A percentile compares a stretch with the other conserved stretches of the same genome.
Evolutionary conservation across 2,888 invertebrate genomes (phyloP).

Genomic region (Brachyopa scutellaris): DNA sequence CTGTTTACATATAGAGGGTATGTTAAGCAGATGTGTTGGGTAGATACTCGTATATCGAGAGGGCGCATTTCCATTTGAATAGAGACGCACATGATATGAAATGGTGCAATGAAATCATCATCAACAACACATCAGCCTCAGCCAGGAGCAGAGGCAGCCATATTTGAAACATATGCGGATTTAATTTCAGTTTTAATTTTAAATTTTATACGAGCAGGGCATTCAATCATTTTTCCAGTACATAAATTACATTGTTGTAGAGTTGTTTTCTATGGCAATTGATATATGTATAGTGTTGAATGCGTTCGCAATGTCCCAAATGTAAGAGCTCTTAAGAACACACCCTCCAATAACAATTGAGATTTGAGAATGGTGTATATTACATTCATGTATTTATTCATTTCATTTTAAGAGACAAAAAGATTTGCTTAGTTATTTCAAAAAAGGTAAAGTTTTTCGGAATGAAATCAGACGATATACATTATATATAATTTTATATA

Average conservation of each 20-base stretch:
- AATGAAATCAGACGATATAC: too few species aligned
- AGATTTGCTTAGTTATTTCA: too few species aligned
- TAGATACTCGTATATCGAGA: conserved; percentile 1
- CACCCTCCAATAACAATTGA: conserved; percentile 22
- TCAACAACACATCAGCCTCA: not conserved
- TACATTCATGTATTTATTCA: conserved; percentile 2
- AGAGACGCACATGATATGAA: conserved; percentile 41
- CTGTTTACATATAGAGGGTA: conserved; percentile 12
- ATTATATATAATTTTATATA: too few species aligned
- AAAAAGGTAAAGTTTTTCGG: too few species aligned
- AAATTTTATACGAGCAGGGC: conserved; percentile 39
- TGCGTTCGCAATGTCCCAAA: conserved; percentile 23
- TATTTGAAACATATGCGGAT: conserved; percentile 64
- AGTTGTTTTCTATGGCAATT: conserved; percentile 59
- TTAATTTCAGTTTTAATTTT: conserved; percentile 54
- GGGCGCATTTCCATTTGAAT: conserved; percentile 54
- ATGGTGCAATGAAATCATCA: conserved; percentile 53
- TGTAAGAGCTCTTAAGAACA: not conserved
- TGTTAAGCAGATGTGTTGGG: conserved; percentile 65
- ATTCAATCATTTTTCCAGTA: conserved; percentile 59
- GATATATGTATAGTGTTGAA: conserved; percentile 57
- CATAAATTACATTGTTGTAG: conserved; percentile 66
- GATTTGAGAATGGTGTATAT: conserved; percentile 19
- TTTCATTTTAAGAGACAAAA: too few species aligned
- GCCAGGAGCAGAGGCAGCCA: conserved; percentile 30